Percentiles rank a stretch among this genome's conserved stretches.
These are phyloP conservation scores for Hedya salicella DNA, from an alignment of 2,888 invertebrate species.

Conservation along the genomic window DNA sequence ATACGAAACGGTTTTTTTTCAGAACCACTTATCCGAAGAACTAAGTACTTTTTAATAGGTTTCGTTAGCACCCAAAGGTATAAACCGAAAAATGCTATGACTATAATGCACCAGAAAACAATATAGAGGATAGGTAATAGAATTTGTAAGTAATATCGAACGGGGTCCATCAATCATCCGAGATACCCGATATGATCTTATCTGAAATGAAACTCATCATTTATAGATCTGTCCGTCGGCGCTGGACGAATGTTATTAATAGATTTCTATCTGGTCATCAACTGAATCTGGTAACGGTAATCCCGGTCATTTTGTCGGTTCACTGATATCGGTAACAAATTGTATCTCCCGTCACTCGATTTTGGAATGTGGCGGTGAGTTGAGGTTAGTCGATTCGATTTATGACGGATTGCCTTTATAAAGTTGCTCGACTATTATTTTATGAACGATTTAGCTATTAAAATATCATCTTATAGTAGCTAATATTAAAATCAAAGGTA, in stretches of 20 bases:
- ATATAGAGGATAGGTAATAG: constrained; percentile 75
- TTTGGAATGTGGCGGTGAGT: constrained; percentile 45
- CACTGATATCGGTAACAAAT: constrained; percentile 77
- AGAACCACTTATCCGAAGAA: too few relatives aligned
- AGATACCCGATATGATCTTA: constrained; percentile 80
- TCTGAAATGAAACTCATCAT: constrained; percentile 84
- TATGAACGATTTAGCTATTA: constrained; percentile 7
- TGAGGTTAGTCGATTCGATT: constrained; percentile 32
- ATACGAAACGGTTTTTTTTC: too few relatives aligned
- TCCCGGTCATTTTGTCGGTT: constrained; percentile 72
- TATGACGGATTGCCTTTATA: constrained; percentile 34
- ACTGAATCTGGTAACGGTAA: constrained; percentile 80
- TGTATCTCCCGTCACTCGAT: constrained; percentile 63
- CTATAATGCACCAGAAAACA: constrained; percentile 78
- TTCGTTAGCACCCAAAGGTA: constrained; percentile 38
- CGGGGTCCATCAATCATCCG: constrained; percentile 77
- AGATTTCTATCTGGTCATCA: constrained; percentile 83
- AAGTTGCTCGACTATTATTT: constrained; percentile 4
- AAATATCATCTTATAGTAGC: neutral
- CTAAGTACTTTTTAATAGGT: neutral
- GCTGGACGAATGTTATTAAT: constrained; percentile 82
- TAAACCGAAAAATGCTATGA: constrained; percentile 68
- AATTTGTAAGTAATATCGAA: constrained; percentile 76
- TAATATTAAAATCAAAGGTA: neutral
- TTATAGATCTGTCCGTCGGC: constrained; percentile 82